A percentile compares a stretch with the other conserved stretches of the same genome.
These are phyloP conservation scores for Labroides dimidiatus DNA, from an alignment of 2,797 vertebrate species.

Conservation along the genomic window DNA sequence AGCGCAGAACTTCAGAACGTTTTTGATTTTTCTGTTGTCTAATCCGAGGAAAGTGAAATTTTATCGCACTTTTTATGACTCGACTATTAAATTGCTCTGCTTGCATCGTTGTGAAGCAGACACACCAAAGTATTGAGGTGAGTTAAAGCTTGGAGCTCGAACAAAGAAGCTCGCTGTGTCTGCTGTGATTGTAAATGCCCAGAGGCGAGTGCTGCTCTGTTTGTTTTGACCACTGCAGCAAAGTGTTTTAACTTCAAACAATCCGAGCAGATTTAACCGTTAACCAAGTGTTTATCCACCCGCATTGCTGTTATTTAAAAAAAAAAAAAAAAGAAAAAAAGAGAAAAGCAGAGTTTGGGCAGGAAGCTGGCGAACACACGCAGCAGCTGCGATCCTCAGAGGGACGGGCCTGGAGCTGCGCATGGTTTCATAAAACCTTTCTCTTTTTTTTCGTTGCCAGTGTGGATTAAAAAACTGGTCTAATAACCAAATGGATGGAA, in stretches of 20 bases:
- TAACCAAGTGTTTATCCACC: slow-evolving; percentile 59
- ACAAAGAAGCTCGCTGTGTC: not conserved
- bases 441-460: not conserved
- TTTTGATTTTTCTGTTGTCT: too few species aligned
- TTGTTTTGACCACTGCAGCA: slow-evolving; percentile 74
- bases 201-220: slow-evolving; percentile 46
- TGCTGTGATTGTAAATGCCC: slow-evolving; percentile 65
- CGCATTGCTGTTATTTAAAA: slow-evolving; percentile 45
- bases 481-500: not conserved
- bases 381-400: slow-evolving; percentile 44
- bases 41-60: too few species aligned
- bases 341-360: slow-evolving; percentile 7
- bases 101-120: too few species aligned
- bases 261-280: slow-evolving; percentile 67
- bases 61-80: too few species aligned
- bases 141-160: not conserved
- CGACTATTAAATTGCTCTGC: too few species aligned
- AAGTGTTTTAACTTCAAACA: slow-evolving; percentile 79
- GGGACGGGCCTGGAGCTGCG: not conserved
- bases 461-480: not conserved
- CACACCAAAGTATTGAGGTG: too few species aligned
- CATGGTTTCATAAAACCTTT: too few species aligned
- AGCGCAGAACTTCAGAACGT: too few species aligned
- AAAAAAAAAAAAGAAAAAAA: not conserved
- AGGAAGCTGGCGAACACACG: slow-evolving; percentile 24